Evolutionary conservation across 2,113 vertebrate genomes (phyloP), one percentile per base, ranked within the genome.

Genomic region (Paratilapia polleni): DNA sequence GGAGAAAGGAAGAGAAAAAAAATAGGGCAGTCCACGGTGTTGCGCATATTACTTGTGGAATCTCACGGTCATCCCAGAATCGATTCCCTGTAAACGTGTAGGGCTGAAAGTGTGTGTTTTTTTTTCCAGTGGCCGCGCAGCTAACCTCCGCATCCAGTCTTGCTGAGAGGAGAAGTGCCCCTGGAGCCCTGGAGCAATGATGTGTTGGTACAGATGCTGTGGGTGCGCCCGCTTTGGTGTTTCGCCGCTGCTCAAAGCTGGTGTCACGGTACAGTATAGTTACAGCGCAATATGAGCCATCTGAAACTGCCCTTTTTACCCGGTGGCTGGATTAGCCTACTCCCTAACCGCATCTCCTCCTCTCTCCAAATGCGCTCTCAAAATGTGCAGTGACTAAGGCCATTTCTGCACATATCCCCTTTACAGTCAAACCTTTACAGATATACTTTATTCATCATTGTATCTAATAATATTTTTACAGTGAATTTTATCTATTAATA

Each of bases 261-360:
- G 83, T 93, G 93, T 93, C 89, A 89, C 88, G 83, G 86, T 87
- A 83, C 92, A 91, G 81, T 91, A 93, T 93, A 91, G 92, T 95
- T 90, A 88, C 88, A 92, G 90, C 79, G 79, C 92, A 94, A 94
- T 93, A 92, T 92, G 94, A 95, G 94, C 83, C 92, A 92, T 92
- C 88, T 90, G 95, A 91, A 95, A 91, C 91, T 93, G 94, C 86
- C 92, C 92, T 91, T 95, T 94, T 94, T 90, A 91, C 90, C 93
- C 93, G 87, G 75, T 93, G 93, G 87, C 93, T 95, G 92, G 89
- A 94, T 94, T 94, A 90, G 92, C 90, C 94, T 90, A 94, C 95
- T 94, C 95, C 94, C 94, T 94, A 94, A 96, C 95, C 95, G 91
- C 95, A 95, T 95, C 95, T 94, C 94, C 94, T 95, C 94, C 94